These are phyloP conservation scores for Microplitis deprimator DNA, from an alignment of 2,888 invertebrate genomes.

Conservation along the genomic window DNA sequence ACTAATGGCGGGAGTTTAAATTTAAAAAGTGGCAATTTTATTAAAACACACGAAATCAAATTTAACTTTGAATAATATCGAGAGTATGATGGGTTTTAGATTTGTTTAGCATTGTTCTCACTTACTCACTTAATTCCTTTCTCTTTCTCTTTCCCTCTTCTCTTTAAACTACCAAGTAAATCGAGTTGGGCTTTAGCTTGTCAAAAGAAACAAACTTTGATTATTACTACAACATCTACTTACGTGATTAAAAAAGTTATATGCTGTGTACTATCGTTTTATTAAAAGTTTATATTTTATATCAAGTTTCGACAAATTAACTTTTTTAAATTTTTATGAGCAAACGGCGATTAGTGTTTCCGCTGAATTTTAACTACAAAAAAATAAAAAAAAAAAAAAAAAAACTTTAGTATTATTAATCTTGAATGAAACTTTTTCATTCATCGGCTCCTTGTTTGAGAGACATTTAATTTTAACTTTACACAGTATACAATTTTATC, in stretches of 20 bases:
- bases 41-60: slow-evolving; percentile 9
- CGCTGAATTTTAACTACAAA: background rate
- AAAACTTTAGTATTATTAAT: background rate
- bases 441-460: background rate
- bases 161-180: background rate
- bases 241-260: slow-evolving; percentile 29
- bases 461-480: too few relatives aligned
- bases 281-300: slow-evolving; percentile 24
- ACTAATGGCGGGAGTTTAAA: background rate
- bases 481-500: too few relatives aligned
- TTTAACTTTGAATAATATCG: slow-evolving; percentile 9
- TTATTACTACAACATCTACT: slow-evolving; percentile 22
- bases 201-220: slow-evolving; percentile 10
- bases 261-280: slow-evolving; percentile 4
- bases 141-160: background rate
- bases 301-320: slow-evolving; percentile 11
- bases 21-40: background rate
- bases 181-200: slow-evolving; percentile 7
- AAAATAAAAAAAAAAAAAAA: slow-evolving; percentile 4
- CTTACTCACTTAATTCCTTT: background rate
- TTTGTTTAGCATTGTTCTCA: background rate
- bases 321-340: slow-evolving; percentile 17
- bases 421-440: background rate
- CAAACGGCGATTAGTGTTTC: slow-evolving; percentile 5
- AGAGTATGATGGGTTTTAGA: slow-evolving; percentile 1